These are phyloP conservation scores for Hyperoplus immaculatus DNA, from an alignment of 2,797 vertebrate species.

Conservation along the genomic window DNA sequence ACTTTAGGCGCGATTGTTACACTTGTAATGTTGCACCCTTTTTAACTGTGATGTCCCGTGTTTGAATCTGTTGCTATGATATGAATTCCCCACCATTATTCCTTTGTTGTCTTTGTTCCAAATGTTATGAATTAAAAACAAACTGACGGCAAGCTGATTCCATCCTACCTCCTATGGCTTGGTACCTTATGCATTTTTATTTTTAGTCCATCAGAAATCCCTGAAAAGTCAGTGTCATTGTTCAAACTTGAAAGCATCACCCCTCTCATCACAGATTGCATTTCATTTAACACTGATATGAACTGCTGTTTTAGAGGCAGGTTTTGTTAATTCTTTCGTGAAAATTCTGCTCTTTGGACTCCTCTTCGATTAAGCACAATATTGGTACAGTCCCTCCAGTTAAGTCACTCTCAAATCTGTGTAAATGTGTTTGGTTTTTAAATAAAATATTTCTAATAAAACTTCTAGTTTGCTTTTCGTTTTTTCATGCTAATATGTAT, in stretches of 20 bases:
- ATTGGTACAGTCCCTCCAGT: neutral
- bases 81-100: neutral
- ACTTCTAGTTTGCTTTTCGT: neutral
- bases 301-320: neutral
- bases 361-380: conserved; percentile 5
- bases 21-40: conserved; percentile 15
- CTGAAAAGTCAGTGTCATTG: conserved; percentile 9
- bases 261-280: neutral
- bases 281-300: conserved; percentile 34
- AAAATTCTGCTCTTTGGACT: neutral
- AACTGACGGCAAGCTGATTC: conserved; percentile 27
- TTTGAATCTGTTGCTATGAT: conserved; percentile 24
- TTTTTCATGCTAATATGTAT: neutral
- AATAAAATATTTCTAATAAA: conserved; percentile 71
- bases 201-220: conserved; percentile 42
- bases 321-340: conserved; percentile 11
- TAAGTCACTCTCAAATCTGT: conserved; percentile 12
- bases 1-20: conserved; percentile 47
- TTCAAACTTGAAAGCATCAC: neutral
- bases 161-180: conserved; percentile 66
- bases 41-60: neutral
- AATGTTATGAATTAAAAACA: conserved; percentile 44
- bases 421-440: conserved; percentile 67
- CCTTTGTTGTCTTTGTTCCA: conserved; percentile 33
- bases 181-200: conserved; percentile 42